Evolutionary conservation across 2,113 vertebrate species (phyloP), one percentile per base, ranked within the genome.

Genomic region (Dipodomys ordii): DNA sequence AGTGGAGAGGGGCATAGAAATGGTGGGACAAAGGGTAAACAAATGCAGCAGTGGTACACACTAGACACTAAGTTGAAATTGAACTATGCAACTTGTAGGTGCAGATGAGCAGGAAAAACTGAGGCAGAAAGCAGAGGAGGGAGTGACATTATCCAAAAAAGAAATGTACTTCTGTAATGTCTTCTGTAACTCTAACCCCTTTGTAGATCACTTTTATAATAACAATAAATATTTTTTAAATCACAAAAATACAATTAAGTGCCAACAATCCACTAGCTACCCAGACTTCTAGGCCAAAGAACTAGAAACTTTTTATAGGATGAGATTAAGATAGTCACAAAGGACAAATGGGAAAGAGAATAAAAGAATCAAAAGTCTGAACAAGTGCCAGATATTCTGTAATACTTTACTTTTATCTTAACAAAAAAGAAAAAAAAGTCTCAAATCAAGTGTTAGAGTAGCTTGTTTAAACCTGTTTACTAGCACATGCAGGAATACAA

Each of bases 401-500:
- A 4, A 0, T 71, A 71, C 16, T 88, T 93, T n/a, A 53, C 71
- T 90, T 94, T 96, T 90, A 85, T 88, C 85, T 90, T 94, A 87
- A 88, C 93, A 64, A 82, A 57, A 28, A 69, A 57, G 15, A 13
- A 57, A 18, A 16, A 4, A 57, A 57, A 57, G 53, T 80, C 71
- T 74, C 73, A 87, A 94, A 82, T 77, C 87, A 64, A 46, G 35
- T 76, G 84, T 87, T 76, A 82, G 62, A 25, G 32, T 57, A 82
- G 85, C 96, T 72, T 95, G 96, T 90, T 94, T 82, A 87, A 88
- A 88, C 94, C 77, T 49, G 94, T 89, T 91, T 86, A 44, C 44
- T n/a, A 20, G 93, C 53, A 88, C 39, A 92, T 7, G 27, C 0
- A 6, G 35, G 23, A 90, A 90, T 57, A 79, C n/a, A 81, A 71